Base-by-base conservation (phyloP, 1,140 invertebrate species). In the Anoplolepis gracilipes region DNA sequence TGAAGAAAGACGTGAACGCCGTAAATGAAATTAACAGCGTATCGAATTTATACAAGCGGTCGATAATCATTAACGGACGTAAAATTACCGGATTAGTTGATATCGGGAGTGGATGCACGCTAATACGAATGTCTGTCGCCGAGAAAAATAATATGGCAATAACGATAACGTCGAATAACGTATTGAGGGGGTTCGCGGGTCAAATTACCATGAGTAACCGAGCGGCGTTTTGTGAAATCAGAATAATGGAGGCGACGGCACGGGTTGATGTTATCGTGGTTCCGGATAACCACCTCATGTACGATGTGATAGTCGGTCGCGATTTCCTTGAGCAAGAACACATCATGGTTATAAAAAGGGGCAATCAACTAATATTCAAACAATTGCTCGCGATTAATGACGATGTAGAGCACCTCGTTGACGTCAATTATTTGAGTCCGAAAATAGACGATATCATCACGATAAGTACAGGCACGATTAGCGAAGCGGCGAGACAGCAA, bases 381-480 rank as follows among this genome's bases (percentile, higher is more conserved):
- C 30, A 39, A 7, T 36, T 36, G 6, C 36, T 7, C 6, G 6
- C 6, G 5, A 6, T 13, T 3, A 1, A 0, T 16, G 16, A 67
- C 1, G 2, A n/a, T n/a, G n/a, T n/a, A n/a, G 1, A 25, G 1
- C 1, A 4, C 1, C 33, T 8, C 2, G 6, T 10, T 1, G 2
- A 8, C 11, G 1, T 67, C 3, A 10, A n/a, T 3, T 36, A 5
- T 7, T 7, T 7, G 6, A 36, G 6, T 36, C 3, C 7, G 6
- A 2, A 7, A 7, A 36, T 5, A 3, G 36, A 36, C 36, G 36
- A 36, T 36, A 36, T 7, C 0, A 5, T 36, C 7, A 36, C 36
- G 11, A 25, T 69, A 25, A 39, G 6, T 6, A 25, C 30, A 3
- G 42, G 42, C 1, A 1, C 25, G 13, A 10, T 49, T 8, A n/a